phyloP scores from a whole-genome alignment of 2,888 invertebrate genomes.

The Thera britannica region DNA sequence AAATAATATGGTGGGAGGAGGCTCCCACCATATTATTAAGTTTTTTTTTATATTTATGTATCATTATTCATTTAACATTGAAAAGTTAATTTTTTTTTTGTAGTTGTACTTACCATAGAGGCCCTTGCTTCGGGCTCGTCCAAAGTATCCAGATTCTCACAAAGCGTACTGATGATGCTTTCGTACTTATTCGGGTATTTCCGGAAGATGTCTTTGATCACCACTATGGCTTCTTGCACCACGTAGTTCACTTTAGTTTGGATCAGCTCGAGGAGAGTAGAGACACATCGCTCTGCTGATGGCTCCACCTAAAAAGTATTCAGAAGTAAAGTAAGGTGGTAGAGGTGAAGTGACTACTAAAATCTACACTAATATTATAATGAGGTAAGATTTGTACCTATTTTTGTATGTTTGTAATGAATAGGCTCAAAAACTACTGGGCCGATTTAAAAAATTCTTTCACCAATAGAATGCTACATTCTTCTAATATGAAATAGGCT shows the following conservation, averaged over 20 bases:
- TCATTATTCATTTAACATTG: no score
- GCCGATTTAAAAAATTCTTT: no score
- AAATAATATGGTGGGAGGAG: no score
- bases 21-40: neutral
- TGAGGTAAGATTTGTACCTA: no score
- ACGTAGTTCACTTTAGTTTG: conserved; percentile 99
- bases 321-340: neutral
- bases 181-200: conserved; percentile 99
- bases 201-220: conserved; percentile 98
- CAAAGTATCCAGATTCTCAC: conserved; percentile 98
- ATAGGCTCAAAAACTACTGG: no score
- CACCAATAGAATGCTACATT: no score
- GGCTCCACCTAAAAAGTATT: conserved; percentile 89
- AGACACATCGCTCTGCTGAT: conserved; percentile 99
- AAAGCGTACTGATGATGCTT: conserved; percentile 99
- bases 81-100: neutral
- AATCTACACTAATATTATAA: no score
- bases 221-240: conserved; percentile 99
- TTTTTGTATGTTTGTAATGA: no score
- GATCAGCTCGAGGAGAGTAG: conserved; percentile 98
- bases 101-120: conserved; percentile 90
- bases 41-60: no score
- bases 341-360: no score
- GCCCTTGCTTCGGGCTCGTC: conserved; percentile 99
- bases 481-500: no score